phyloP scores from a whole-genome alignment of 2,888 invertebrate species.

The Camptogramma bilineatum region DNA sequence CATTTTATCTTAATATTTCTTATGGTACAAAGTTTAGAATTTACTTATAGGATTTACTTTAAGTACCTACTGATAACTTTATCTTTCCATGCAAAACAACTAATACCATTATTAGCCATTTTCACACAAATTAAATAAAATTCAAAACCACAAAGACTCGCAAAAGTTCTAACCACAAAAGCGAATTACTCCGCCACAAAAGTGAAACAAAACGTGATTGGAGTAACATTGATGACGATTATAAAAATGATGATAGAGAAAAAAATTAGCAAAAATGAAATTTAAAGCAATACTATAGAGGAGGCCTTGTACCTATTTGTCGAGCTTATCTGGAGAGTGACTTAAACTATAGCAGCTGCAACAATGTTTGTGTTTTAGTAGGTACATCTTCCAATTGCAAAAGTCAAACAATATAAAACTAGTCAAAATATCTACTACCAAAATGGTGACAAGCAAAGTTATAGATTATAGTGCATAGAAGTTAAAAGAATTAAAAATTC shows the following conservation, averaged over 20 bases:
- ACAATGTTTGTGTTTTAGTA: constrained; percentile 71
- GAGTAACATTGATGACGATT: constrained; percentile 28
- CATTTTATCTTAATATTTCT: constrained; percentile 1
- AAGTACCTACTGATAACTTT: neutral
- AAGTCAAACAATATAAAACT: constrained; percentile 22
- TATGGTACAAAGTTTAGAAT: neutral
- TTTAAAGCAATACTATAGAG: constrained; percentile 73
- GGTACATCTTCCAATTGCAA: constrained; percentile 50
- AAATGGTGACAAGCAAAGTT: constrained; percentile 8
- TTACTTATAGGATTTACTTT: neutral
- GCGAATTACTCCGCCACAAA: constrained; percentile 33
- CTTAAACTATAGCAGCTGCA: constrained; percentile 85
- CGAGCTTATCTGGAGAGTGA: constrained; percentile 81
- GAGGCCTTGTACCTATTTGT: constrained; percentile 80
- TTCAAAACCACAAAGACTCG: constrained; percentile 27
- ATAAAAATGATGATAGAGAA: constrained; percentile 33
- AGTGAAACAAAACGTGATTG: constrained; percentile 29
- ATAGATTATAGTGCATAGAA: constrained; percentile 13
- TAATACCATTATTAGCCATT: constrained; percentile 25
- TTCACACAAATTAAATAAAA: constrained; percentile 32
- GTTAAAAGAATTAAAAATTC: neutral
- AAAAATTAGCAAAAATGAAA: constrained; percentile 61
- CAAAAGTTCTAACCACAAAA: constrained; percentile 27
- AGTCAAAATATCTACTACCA: constrained; percentile 2
- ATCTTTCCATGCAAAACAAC: constrained; percentile 18